Evolutionary conservation across 2,888 invertebrate genomes (phyloP).

Genomic region (Calameuta filiformis): DNA sequence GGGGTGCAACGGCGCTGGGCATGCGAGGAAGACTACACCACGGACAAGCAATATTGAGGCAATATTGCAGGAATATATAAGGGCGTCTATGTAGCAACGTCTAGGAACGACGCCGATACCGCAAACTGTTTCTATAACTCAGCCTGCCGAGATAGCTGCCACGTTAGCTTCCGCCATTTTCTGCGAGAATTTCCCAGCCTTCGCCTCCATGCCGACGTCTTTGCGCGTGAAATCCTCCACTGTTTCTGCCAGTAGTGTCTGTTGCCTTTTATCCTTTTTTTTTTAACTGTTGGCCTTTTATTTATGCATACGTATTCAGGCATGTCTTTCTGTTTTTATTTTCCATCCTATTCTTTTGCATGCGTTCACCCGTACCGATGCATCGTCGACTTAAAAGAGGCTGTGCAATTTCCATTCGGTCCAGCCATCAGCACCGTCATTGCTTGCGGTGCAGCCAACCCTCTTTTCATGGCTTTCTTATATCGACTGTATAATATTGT

Average conservation of each 20-base stretch:
- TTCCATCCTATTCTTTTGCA: background rate
- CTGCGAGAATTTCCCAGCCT: background rate
- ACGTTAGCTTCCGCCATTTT: background rate
- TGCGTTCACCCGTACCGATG: background rate
- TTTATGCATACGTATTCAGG: background rate
- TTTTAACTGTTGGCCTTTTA: background rate
- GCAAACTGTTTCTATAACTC: slow-evolving; percentile 57
- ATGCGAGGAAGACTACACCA: slow-evolving; percentile 11
- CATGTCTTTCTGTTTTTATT: background rate
- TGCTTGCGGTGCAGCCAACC: background rate
- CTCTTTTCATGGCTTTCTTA: slow-evolving; percentile 24
- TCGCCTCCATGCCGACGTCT: background rate
- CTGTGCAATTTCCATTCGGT: background rate
- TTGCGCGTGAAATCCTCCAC: background rate
- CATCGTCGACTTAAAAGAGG: background rate
- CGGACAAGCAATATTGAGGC: slow-evolving; percentile 52
- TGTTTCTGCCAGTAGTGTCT: background rate
- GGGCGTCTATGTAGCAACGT: slow-evolving; percentile 42
- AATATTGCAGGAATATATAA: slow-evolving; percentile 53
- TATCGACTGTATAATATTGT: slow-evolving; percentile 53
- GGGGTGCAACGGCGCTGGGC: background rate
- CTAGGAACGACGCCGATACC: slow-evolving; percentile 49
- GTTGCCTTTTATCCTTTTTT: background rate
- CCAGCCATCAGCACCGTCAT: background rate
- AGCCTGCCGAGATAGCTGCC: slow-evolving; percentile 23